Conservation (phyloP, 2,888 invertebrate species). For the Furcula furcula region DNA sequence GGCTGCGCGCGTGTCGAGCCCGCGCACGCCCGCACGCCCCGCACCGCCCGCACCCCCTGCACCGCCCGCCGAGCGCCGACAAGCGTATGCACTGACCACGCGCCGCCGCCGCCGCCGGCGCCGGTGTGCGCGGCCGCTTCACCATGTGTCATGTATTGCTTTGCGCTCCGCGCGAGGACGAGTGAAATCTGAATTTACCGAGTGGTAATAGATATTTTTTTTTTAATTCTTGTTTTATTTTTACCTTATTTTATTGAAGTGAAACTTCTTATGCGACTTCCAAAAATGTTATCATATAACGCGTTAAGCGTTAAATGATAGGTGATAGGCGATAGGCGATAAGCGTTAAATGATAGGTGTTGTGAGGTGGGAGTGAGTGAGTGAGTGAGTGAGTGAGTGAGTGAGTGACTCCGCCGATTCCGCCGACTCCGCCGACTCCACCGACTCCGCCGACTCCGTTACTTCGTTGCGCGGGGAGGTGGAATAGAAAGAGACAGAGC, state of each 20-base stretch:
- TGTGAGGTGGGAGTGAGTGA: too few relatives aligned
- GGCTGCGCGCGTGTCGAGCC: constrained; percentile 31
- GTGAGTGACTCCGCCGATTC: too few relatives aligned
- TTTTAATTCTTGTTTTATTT: not conserved
- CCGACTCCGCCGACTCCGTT: too few relatives aligned
- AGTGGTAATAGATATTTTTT: too few relatives aligned
- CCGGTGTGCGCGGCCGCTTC: not conserved
- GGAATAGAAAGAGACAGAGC: too few relatives aligned
- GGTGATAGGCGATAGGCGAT: not conserved
- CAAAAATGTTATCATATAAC: not conserved
- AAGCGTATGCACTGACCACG: constrained; percentile 36
- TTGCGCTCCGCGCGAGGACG: not conserved
- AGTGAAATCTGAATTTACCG: too few relatives aligned
- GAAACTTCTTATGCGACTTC: not conserved
- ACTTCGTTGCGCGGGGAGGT: too few relatives aligned
- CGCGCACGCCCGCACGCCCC: constrained; percentile 13
- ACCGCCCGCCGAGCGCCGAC: constrained; percentile 23
- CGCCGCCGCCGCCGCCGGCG: not conserved
- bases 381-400: too few relatives aligned
- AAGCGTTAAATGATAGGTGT: not conserved
- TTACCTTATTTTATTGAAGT: not conserved
- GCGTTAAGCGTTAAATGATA: not conserved
- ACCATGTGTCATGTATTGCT: not conserved
- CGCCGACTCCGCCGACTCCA: too few relatives aligned
- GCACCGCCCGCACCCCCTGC: constrained; percentile 19